A percentile compares a stretch with the other conserved stretches of the same genome.
Conservation (phyloP, 1,140 invertebrate species). For the Tyrophagus putrescentiae region DNA sequence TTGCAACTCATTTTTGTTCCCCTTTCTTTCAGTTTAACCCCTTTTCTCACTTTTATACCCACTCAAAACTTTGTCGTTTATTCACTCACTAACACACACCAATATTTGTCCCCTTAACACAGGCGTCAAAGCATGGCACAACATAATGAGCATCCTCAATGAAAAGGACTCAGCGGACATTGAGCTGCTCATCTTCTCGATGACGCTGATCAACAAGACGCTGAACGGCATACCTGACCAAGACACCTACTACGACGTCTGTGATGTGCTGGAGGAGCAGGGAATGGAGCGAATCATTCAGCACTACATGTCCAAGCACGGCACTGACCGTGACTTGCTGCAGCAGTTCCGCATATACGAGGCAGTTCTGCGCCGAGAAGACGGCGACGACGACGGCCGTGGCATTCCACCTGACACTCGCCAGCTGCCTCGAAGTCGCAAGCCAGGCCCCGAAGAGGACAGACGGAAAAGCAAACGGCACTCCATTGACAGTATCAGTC, state of each 20-base stretch:
- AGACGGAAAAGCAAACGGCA: constrained; percentile 27
- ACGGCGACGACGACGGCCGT: constrained; percentile 52
- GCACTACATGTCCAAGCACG: constrained; percentile 79
- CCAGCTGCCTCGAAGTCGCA: constrained; percentile 54
- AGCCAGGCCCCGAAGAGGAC: constrained; percentile 37
- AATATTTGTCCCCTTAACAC: not conserved
- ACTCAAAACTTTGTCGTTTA: too few species aligned
- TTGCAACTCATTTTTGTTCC: constrained; percentile 1
- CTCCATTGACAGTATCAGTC: constrained; percentile 21
- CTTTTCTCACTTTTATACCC: too few species aligned
- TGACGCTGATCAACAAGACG: constrained; percentile 90
- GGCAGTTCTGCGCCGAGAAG: constrained; percentile 73
- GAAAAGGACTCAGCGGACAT: constrained; percentile 89
- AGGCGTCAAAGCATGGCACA: constrained; percentile 54
- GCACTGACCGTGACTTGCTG: constrained; percentile 72
- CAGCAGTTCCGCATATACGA: constrained; percentile 91
- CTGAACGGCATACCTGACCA: constrained; percentile 88
- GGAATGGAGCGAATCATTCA: constrained; percentile 84
- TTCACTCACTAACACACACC: not conserved
- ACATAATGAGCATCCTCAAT: constrained; percentile 74
- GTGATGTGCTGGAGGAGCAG: constrained; percentile 86
- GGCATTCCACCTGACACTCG: constrained; percentile 22
- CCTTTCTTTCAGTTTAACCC: too few species aligned
- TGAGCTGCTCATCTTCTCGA: constrained; percentile 87
- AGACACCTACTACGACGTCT: constrained; percentile 95